phyloP scores from a whole-genome alignment of 2,113 vertebrate genomes.

The Pitta sordida region DNA sequence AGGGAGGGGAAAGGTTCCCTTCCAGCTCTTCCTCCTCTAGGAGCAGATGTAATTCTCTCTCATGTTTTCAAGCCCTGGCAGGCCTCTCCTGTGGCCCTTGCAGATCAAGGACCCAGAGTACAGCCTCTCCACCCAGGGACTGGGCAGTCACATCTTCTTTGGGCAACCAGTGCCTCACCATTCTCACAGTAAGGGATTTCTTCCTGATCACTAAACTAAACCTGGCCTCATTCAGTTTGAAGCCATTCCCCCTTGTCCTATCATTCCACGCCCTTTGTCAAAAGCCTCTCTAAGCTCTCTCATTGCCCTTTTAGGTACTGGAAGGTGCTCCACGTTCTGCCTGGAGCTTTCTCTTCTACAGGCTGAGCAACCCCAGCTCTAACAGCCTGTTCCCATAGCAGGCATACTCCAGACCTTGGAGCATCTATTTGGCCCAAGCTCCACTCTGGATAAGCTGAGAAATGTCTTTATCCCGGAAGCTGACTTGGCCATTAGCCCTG shows the following conservation, averaged over 20 bases:
- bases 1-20: neutral
- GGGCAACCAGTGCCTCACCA: neutral
- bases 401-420: neutral
- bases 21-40: conserved; percentile 5
- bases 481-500: neutral
- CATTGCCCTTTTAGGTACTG: neutral
- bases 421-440: neutral
- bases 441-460: neutral
- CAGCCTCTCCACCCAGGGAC: neutral
- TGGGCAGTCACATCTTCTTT: neutral
- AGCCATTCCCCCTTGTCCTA: neutral
- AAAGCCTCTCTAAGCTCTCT: neutral
- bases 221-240: neutral
- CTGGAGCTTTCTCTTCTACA: neutral
- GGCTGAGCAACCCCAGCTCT: neutral
- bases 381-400: neutral
- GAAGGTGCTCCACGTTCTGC: neutral
- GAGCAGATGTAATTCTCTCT: neutral
- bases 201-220: neutral
- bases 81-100: neutral
- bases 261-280: neutral
- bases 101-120: neutral
- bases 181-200: neutral
- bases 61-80: neutral
- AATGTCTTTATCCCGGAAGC: neutral